Conservation (phyloP, 2,797 vertebrate species). For the Coreius guichenoti region DNA sequence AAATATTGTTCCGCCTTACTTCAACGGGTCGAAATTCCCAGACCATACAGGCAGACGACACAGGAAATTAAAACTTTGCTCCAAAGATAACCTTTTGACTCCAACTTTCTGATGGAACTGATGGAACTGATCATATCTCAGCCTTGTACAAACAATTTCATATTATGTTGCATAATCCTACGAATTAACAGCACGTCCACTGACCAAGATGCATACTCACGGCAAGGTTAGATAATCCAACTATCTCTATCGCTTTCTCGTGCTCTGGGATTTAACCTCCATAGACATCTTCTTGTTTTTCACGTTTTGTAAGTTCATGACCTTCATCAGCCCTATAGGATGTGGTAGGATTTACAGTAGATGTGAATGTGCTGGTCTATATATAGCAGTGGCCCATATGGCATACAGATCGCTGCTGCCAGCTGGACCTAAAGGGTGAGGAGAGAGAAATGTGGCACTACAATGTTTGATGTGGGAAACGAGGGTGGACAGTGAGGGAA, state of each 20-base stretch:
- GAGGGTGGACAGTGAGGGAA: slow-evolving; percentile 47
- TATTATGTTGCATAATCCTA: not conserved
- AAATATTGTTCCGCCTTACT: not conserved
- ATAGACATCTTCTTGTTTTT: not conserved
- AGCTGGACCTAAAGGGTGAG: slow-evolving; percentile 45
- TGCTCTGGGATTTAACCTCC: not conserved
- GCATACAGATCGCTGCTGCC: slow-evolving; percentile 34
- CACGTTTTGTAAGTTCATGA: slow-evolving; percentile 10
- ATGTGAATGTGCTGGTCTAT: slow-evolving; percentile 17
- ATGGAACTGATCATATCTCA: slow-evolving; percentile 20
- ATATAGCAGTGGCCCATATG: slow-evolving; percentile 44
- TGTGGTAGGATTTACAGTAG: slow-evolving; percentile 12
- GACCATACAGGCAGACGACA: slow-evolving; percentile 29
- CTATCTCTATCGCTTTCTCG: not conserved
- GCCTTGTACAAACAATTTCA: not conserved
- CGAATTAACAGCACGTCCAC: not conserved
- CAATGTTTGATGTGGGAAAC: slow-evolving; percentile 36
- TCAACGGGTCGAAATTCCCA: not conserved
- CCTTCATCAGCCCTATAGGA: slow-evolving; percentile 33
- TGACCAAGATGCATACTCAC: not conserved
- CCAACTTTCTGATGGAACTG: too few species aligned
- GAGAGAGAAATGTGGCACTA: slow-evolving; percentile 38
- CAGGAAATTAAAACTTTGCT: slow-evolving; percentile 71
- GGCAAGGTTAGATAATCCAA: not conserved
- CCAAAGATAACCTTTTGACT: slow-evolving; percentile 55